A percentile compares a stretch with the other conserved stretches of the same genome.
phyloP scores from a whole-genome alignment of 2,113 vertebrate species.

The Micromys minutus region DNA sequence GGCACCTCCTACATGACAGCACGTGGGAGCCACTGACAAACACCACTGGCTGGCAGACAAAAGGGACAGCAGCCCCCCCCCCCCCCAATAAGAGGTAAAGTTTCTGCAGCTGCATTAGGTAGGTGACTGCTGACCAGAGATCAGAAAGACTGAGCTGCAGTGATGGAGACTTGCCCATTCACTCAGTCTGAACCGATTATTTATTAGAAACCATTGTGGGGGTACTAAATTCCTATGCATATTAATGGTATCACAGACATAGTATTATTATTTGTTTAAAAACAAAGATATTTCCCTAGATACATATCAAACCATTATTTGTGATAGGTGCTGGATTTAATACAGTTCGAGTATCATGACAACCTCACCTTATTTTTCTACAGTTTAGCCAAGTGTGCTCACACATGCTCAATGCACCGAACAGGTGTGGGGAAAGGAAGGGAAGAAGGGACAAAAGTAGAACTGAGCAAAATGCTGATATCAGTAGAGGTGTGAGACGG shows the following conservation, averaged over 20 bases:
- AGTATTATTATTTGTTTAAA: background rate
- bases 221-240: background rate
- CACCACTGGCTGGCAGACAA: background rate
- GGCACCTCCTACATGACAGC: background rate
- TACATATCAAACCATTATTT: background rate
- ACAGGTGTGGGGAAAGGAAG: too few species aligned
- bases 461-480: background rate
- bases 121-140: background rate
- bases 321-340: slow-evolving; percentile 16
- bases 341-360: background rate
- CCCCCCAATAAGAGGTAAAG: background rate
- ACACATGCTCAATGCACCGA: background rate
- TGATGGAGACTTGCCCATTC: background rate
- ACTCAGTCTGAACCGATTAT: background rate
- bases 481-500: background rate
- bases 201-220: background rate
- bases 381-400: background rate
- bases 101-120: background rate
- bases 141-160: background rate
- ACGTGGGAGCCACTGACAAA: background rate
- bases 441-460: background rate
- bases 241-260: background rate
- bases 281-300: background rate
- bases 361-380: slow-evolving; percentile 26
- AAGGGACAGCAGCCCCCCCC: background rate